These are phyloP conservation scores for Suillia variegata DNA, from an alignment of 2,888 invertebrate species.

Conservation along the genomic window DNA sequence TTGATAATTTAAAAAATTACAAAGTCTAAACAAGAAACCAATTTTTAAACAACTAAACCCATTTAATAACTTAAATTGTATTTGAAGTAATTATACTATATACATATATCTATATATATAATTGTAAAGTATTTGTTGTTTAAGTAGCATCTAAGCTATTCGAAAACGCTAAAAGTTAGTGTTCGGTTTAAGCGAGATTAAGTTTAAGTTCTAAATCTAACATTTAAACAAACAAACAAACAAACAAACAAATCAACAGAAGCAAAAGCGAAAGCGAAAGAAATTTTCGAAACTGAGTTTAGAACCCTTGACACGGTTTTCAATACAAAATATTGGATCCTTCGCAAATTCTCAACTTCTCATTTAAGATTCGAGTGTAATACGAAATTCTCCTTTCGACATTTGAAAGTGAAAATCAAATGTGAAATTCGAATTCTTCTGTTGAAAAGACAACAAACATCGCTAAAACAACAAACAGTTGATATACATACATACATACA, in stretches of 20 bases:
- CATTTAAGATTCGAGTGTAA: too few species aligned
- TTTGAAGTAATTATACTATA: not conserved
- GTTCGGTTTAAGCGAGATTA: not conserved
- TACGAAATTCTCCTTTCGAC: too few species aligned
- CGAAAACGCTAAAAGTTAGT: not conserved
- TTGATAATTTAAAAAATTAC: conserved; percentile 8
- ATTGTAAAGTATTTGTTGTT: conserved; percentile 26
- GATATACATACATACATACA: too few species aligned
- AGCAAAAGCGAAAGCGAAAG: conserved; percentile 21
- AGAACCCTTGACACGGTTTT: too few species aligned
- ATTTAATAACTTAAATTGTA: not conserved
- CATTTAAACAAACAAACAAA: not conserved
- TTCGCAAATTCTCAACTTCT: too few species aligned
- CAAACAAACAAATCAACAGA: not conserved
- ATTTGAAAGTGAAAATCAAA: not conserved
- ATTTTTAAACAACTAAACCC: conserved; percentile 2
- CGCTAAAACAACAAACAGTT: conserved; percentile 15
- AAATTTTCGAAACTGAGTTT: too few species aligned
- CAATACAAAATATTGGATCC: too few species aligned
- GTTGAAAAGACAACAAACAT: conserved; percentile 12
- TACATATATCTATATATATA: not conserved
- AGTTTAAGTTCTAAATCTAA: not conserved
- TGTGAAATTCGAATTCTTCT: too few species aligned
- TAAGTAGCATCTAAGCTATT: conserved; percentile 20
- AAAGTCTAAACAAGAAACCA: conserved; percentile 7